Conservation (phyloP, 2,113 vertebrate species). For the Scomber japonicus region DNA sequence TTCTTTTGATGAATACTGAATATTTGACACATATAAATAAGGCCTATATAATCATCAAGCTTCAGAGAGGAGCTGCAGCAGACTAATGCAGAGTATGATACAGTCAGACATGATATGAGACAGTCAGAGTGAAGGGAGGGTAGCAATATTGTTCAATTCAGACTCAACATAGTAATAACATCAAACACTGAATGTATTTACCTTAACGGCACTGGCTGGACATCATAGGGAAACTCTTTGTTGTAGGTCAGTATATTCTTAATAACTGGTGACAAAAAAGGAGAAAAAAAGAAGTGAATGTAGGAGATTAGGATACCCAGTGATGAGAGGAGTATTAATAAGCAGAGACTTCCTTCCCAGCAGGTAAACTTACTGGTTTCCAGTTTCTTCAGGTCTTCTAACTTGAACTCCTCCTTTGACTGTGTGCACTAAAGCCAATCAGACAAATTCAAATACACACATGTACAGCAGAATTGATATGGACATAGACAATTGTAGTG, state of each 20-base stretch:
- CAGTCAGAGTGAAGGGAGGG: no score
- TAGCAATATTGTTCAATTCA: neutral
- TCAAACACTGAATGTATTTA: constrained; percentile 73
- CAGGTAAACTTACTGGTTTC: constrained; percentile 89
- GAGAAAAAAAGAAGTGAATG: neutral
- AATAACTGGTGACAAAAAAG: constrained; percentile 87
- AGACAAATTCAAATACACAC: neutral
- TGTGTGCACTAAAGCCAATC: constrained; percentile 88
- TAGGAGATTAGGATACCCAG: neutral
- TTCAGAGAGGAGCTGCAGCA: no score
- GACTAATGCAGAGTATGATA: no score
- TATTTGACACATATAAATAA: no score
- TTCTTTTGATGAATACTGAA: no score
- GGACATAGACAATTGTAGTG: neutral
- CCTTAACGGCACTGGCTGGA: constrained; percentile 97
- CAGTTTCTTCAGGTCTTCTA: constrained; percentile 97
- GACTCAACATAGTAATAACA: neutral
- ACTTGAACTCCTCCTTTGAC: constrained; percentile 94
- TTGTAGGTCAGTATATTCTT: constrained; percentile 96
- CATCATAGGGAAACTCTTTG: constrained; percentile 98
- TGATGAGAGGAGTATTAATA: neutral
- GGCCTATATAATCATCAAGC: no score
- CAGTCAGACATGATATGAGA: no score
- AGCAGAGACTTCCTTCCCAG: neutral
- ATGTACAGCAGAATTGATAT: no score